phyloP scores from a whole-genome alignment of 2,797 vertebrate species.

The Platalea minor region DNA sequence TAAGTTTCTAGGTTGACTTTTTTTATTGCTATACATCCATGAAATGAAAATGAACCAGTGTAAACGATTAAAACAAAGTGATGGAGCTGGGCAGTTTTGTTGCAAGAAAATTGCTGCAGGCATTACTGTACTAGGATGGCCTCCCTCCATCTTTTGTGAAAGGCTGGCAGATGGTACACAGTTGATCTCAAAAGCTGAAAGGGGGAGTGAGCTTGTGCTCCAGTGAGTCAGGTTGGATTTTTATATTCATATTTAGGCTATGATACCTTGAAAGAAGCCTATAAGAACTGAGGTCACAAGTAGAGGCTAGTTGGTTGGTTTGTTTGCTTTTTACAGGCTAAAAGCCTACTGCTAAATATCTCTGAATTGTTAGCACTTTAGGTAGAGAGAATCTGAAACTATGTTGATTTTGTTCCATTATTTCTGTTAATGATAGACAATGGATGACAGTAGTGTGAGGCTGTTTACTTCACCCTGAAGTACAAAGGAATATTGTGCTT shows the following conservation, averaged over 20 bases:
- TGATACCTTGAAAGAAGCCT: not conserved
- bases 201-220: not conserved
- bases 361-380: not conserved
- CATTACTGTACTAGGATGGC: not conserved
- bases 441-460: not conserved
- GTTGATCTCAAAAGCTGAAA: not conserved
- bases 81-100: not conserved
- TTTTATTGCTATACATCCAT: not conserved
- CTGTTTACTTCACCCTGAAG: constrained; percentile 27
- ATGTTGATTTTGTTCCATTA: not conserved
- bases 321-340: not conserved
- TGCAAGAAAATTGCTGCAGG: not conserved
- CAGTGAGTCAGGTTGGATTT: not conserved
- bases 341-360: not conserved
- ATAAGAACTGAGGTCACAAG: not conserved
- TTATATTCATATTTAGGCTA: not conserved
- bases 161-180: not conserved
- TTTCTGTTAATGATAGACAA: not conserved
- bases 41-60: not conserved
- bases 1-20: not conserved
- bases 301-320: not conserved
- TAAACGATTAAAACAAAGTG: not conserved
- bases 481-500: constrained; percentile 33
- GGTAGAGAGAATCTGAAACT: not conserved
- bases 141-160: not conserved